A percentile compares a stretch with the other conserved stretches of the same genome.
Evolutionary conservation across 2,797 vertebrate species (phyloP).

Genomic region (Eospalax fontanierii): DNA sequence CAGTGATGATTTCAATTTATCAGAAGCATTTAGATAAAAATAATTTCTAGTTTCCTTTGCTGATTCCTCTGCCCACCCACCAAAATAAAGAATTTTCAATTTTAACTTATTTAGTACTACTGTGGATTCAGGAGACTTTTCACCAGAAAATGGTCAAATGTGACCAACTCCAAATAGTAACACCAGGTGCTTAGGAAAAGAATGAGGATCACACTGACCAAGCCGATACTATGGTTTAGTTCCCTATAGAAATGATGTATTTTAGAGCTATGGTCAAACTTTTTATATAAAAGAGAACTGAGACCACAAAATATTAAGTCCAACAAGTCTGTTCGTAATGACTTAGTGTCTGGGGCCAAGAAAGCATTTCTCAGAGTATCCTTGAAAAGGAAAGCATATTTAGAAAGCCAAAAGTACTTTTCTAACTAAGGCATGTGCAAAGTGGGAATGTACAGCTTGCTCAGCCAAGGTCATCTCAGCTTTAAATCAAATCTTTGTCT

Average conservation of each 20-base stretch:
- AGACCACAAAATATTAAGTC: slow-evolving; percentile 9
- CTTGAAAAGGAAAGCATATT: not conserved
- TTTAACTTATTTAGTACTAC: not conserved
- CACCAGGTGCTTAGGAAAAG: not conserved
- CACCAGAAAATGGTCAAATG: not conserved
- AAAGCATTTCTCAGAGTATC: slow-evolving; percentile 36
- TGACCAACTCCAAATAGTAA: not conserved
- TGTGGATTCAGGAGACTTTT: not conserved
- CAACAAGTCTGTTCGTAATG: slow-evolving; percentile 36
- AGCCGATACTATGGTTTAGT: not conserved
- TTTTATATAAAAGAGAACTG: slow-evolving; percentile 30
- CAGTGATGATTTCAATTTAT: not conserved
- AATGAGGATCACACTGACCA: not conserved
- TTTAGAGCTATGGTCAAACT: not conserved
- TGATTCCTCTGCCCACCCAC: not conserved
- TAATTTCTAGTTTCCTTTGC: not conserved
- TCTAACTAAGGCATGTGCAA: not conserved
- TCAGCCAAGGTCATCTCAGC: not conserved
- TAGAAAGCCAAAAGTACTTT: not conserved
- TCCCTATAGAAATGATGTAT: not conserved
- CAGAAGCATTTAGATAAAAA: not conserved
- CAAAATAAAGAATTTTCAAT: not conserved
- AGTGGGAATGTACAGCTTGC: too few relatives aligned
- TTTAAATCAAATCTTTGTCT: not conserved
- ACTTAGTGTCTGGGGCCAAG: slow-evolving; percentile 12